These are phyloP conservation scores for Microtus montanus DNA, from an alignment of 2,113 vertebrate species.

Conservation along the genomic window DNA sequence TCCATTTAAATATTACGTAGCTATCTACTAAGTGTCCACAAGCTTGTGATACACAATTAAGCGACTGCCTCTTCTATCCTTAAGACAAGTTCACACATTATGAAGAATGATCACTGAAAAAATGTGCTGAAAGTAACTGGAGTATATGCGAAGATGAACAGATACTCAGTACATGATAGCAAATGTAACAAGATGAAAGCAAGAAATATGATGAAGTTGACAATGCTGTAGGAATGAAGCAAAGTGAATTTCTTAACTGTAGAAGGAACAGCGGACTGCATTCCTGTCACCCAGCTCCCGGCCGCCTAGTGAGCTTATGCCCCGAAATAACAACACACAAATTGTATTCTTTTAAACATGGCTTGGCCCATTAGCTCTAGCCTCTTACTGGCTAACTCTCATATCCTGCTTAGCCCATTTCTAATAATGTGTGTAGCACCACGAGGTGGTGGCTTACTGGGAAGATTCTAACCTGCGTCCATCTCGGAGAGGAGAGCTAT, in stretches of 20 bases:
- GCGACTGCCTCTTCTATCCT: not conserved
- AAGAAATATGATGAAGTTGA: constrained; percentile 47
- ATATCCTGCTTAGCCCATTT: no score
- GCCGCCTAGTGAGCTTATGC: no score
- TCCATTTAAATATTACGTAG: constrained; percentile 59
- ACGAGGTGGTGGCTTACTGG: no score
- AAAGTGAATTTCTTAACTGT: constrained; percentile 47
- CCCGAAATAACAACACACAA: no score
- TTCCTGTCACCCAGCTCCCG: no score
- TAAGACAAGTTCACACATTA: constrained; percentile 1
- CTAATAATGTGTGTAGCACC: no score
- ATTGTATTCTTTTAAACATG: no score
- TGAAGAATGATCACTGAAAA: constrained; percentile 41
- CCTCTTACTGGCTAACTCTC: no score
- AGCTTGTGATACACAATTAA: constrained; percentile 43
- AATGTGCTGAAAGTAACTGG: constrained; percentile 39
- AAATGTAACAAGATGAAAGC: not conserved
- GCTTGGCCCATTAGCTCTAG: no score
- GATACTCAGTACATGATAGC: constrained; percentile 10
- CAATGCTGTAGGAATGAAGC: constrained; percentile 22
- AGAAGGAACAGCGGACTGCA: no score
- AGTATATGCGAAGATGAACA: constrained; percentile 22
- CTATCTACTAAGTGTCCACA: not conserved
- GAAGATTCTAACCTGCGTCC: no score
- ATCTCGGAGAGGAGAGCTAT: no score